These are phyloP conservation scores for Delichon dasypus DNA, from an alignment of 2,797 vertebrate genomes.

Conservation along the genomic window DNA sequence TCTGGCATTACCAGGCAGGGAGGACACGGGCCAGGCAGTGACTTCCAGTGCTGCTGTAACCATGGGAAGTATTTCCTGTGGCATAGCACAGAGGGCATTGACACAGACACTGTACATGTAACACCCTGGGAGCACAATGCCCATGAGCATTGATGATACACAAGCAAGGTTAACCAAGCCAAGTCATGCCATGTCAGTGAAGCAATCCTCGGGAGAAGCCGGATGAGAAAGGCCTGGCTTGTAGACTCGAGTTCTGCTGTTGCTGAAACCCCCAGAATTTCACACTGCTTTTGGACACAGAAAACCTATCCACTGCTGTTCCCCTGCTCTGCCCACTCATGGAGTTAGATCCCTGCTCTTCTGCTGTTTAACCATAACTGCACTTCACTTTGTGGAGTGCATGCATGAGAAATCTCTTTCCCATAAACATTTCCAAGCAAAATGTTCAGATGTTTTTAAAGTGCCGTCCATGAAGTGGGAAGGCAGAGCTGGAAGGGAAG, in stretches of 20 bases:
- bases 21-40: background rate
- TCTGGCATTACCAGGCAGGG: background rate
- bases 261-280: background rate
- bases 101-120: fast-evolving
- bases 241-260: background rate
- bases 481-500: background rate
- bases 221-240: background rate
- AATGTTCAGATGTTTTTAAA: background rate
- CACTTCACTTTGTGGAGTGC: background rate
- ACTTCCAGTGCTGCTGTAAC: background rate
- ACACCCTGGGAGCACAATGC: background rate
- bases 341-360: background rate
- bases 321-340: background rate
- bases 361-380: background rate
- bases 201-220: background rate
- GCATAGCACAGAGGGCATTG: background rate
- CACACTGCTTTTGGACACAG: background rate
- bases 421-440: background rate
- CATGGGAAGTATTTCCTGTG: background rate
- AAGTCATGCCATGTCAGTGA: background rate
- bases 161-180: background rate
- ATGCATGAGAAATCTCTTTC: background rate
- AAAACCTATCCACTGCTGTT: background rate
- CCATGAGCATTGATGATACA: background rate
- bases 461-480: background rate